phyloP scores from a whole-genome alignment of 2,797 vertebrate genomes.

The Phataginus tricuspis region DNA sequence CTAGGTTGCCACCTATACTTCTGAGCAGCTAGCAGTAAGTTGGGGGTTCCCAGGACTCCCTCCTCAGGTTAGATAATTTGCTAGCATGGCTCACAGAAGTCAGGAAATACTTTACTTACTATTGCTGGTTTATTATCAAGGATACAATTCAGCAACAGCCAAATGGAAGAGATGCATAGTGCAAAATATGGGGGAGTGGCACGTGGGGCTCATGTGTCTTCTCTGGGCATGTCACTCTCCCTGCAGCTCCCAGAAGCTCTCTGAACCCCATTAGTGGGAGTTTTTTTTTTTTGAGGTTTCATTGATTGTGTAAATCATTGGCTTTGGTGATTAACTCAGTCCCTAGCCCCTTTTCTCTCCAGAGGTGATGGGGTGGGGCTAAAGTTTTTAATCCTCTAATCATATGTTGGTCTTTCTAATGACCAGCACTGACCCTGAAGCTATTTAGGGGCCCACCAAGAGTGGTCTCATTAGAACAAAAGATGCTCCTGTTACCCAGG shows the following conservation, averaged over 20 bases:
- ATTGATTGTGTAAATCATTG: background rate
- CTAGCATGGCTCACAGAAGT: background rate
- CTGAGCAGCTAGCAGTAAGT: background rate
- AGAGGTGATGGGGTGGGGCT: background rate
- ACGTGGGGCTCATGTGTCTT: background rate
- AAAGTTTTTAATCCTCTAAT: background rate
- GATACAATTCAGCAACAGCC: background rate
- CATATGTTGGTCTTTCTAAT: background rate
- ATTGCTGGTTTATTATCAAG: background rate
- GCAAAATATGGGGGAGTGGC: background rate
- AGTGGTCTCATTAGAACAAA: background rate
- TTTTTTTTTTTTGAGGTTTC: background rate
- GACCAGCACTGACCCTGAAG: background rate
- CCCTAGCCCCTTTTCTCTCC: background rate
- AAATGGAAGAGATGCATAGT: background rate
- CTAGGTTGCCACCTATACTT: background rate
- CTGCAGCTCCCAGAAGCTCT: background rate
- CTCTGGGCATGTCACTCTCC: background rate
- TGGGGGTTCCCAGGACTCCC: background rate
- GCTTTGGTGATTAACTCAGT: background rate
- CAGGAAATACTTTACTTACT: background rate
- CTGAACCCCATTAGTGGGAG: background rate
- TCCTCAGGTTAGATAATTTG: background rate
- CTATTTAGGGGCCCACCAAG: background rate
- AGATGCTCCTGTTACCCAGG: background rate